Percentiles rank a stretch among this genome's conserved stretches.
These are phyloP conservation scores for Philereme vetulata DNA, from an alignment of 2,888 invertebrate genomes.

Conservation along the genomic window DNA sequence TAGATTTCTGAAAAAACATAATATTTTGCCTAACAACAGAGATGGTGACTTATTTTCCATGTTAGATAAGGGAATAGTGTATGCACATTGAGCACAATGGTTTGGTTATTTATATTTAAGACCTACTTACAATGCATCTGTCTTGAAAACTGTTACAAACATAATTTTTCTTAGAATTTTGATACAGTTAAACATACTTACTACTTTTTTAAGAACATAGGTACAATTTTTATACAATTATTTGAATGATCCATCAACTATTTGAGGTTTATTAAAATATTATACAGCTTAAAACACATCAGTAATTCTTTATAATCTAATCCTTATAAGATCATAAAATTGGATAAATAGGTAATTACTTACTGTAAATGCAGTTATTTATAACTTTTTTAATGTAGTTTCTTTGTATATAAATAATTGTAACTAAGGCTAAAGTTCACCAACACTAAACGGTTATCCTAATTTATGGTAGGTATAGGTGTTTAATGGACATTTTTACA, in stretches of 20 bases:
- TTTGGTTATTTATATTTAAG: slow-evolving; percentile 43
- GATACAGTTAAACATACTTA: neutral
- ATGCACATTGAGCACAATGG: slow-evolving; percentile 27
- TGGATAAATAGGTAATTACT: neutral
- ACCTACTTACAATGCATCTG: slow-evolving; percentile 44
- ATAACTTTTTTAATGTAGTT: neutral
- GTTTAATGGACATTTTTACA: too few species aligned
- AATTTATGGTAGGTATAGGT: too few species aligned
- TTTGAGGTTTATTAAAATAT: neutral
- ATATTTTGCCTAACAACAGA: slow-evolving; percentile 24
- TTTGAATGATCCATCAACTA: neutral
- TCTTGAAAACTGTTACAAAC: slow-evolving; percentile 28
- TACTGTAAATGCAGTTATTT: neutral
- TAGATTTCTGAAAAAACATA: slow-evolving; percentile 31
- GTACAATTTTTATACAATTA: neutral
- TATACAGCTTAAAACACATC: neutral
- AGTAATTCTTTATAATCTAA: too few species aligned
- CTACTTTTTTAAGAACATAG: neutral
- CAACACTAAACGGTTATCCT: too few species aligned
- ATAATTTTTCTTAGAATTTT: slow-evolving; percentile 3
- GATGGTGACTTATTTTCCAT: slow-evolving; percentile 23
- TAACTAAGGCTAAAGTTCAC: too few species aligned
- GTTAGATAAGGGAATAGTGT: slow-evolving; percentile 17
- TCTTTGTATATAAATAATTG: too few species aligned
- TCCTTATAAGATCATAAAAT: neutral